Conservation (phyloP, 2,888 invertebrate species). For the Priocnemis perturbator region DNA sequence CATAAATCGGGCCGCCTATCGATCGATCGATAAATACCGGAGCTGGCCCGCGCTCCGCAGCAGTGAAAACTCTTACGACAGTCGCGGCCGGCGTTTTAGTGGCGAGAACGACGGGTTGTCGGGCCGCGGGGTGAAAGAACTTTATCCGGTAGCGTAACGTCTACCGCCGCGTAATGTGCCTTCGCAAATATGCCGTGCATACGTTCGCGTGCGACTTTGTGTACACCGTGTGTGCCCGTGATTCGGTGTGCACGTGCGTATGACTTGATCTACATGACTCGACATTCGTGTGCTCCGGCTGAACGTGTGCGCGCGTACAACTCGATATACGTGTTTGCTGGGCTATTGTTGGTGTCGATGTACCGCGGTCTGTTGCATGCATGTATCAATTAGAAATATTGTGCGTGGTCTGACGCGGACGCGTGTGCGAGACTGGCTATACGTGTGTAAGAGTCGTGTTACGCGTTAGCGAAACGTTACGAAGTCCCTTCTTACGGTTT, state of each 20-base stretch:
- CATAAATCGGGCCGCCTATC: constrained; percentile 27
- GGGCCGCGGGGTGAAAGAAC: constrained; percentile 44
- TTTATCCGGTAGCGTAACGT: constrained; percentile 52
- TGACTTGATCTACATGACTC: too few relatives aligned
- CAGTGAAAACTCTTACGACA: constrained; percentile 5
- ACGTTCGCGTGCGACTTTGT: neutral
- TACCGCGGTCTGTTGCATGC: too few relatives aligned
- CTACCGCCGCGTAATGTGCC: constrained; percentile 24
- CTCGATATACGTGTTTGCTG: too few relatives aligned
- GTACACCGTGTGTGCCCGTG: too few relatives aligned
- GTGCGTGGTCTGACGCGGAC: too few relatives aligned
- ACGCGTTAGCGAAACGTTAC: constrained; percentile 38
- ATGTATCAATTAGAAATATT: too few relatives aligned
- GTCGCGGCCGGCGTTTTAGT: constrained; percentile 12
- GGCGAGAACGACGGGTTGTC: constrained; percentile 42
- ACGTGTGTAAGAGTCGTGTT: constrained; percentile 17
- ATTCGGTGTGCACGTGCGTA: too few relatives aligned
- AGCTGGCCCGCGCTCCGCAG: neutral
- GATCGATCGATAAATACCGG: constrained; percentile 10
- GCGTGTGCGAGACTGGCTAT: too few relatives aligned
- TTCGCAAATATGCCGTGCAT: constrained; percentile 5
- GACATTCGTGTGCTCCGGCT: too few relatives aligned
- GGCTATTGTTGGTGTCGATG: too few relatives aligned
- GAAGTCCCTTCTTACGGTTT: constrained; percentile 31
- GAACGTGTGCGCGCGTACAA: too few relatives aligned